Evolutionary conservation across 2,797 vertebrate species (phyloP).

Genomic region (Decapterus maruadsi): DNA sequence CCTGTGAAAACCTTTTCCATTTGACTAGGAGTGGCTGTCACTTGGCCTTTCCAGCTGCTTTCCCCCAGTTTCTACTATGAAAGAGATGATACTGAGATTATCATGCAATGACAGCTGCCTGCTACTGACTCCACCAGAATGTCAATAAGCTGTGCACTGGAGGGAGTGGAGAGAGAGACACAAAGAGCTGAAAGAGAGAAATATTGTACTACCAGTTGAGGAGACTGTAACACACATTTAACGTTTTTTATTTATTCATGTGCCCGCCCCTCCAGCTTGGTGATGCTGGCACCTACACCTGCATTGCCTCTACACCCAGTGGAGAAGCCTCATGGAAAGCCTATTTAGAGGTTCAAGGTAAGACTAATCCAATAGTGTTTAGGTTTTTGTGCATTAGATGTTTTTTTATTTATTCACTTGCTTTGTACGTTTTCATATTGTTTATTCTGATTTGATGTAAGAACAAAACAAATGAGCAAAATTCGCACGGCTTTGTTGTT

Average conservation of each 20-base stretch:
- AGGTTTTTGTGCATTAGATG: background rate
- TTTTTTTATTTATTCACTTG: background rate
- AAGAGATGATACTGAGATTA: constrained; percentile 67
- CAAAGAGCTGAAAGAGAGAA: background rate
- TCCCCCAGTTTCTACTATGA: constrained; percentile 47
- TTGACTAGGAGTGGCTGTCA: constrained; percentile 60
- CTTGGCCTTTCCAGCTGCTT: constrained; percentile 73
- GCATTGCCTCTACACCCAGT: constrained; percentile 95
- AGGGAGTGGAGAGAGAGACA: constrained; percentile 1
- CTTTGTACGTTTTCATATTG: background rate
- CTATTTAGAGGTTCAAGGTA: constrained; percentile 97
- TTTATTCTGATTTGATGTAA: constrained; percentile 1
- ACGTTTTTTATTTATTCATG: constrained; percentile 55
- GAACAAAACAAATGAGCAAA: background rate
- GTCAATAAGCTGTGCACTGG: constrained; percentile 53
- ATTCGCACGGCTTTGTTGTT: background rate
- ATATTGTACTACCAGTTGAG: background rate
- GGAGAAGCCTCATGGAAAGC: constrained; percentile 97
- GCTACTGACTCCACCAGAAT: constrained; percentile 50
- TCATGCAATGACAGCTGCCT: constrained; percentile 64
- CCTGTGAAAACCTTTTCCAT: constrained; percentile 70
- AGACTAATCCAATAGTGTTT: constrained; percentile 31
- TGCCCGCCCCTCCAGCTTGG: constrained; percentile 86
- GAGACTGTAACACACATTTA: constrained; percentile 44
- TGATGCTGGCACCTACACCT: constrained; percentile 95